Conservation (phyloP, 2,113 vertebrate species). For the Epinephelus cyanopodus region DNA sequence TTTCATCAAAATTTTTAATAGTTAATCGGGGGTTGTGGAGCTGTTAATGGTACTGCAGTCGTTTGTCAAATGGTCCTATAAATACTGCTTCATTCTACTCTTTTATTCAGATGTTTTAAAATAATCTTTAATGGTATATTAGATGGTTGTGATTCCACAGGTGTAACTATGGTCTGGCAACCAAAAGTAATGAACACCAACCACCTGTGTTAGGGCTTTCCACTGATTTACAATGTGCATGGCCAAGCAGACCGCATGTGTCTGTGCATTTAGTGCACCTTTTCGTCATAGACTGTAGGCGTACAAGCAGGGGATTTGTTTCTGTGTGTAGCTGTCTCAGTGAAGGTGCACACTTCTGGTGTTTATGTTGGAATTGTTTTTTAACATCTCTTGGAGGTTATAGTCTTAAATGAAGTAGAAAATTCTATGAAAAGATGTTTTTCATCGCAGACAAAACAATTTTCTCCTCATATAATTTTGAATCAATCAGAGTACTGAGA, state of each 20-base stretch:
- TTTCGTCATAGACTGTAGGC: conserved; percentile 23
- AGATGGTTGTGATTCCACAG: conserved; percentile 15
- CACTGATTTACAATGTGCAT: conserved; percentile 27
- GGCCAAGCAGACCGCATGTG: not conserved
- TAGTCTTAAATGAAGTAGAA: conserved; percentile 52
- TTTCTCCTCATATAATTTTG: conserved; percentile 51
- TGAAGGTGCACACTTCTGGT: not conserved
- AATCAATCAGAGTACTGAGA: conserved; percentile 31
- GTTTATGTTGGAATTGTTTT: conserved; percentile 26
- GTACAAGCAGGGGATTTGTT: conserved; percentile 2
- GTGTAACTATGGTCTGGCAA: conserved; percentile 37
- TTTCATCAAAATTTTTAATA: not conserved
- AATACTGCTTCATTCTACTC: not conserved
- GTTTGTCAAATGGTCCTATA: conserved; percentile 9
- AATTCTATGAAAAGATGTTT: conserved; percentile 39
- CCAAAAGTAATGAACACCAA: not conserved
- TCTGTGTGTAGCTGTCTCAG: not conserved
- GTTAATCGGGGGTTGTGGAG: conserved; percentile 7
- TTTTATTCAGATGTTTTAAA: not conserved
- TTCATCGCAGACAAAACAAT: conserved; percentile 56
- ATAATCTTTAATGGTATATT: not conserved
- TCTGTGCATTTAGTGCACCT: not conserved
- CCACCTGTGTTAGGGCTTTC: conserved; percentile 36
- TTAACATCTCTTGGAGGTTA: conserved; percentile 14
- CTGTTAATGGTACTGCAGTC: not conserved